Evolutionary conservation across 2,888 invertebrate genomes (phyloP), one percentile per base, ranked within the genome.

Genomic region (Artemia sp.): DNA sequence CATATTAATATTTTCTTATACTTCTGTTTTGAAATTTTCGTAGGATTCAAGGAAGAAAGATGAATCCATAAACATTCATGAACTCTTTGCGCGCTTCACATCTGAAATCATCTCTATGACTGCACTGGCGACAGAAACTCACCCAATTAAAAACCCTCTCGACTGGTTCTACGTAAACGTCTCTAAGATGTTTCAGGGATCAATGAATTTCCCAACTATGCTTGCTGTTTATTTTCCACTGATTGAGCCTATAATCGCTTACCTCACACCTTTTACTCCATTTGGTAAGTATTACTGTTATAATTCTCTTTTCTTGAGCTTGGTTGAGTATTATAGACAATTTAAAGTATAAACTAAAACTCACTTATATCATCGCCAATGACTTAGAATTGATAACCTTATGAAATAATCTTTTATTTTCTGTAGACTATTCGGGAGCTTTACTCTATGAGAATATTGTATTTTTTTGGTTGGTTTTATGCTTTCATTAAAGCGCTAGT

Each of bases 131-230:
- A 58, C 64, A 58, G 24, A n/a, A 24, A 58, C 64, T 58, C 14
- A 58, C 64, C 64, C 64, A 24, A 58, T 58, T 58, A 58, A 58
- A 58, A 58, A 58, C 64, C n/a, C n/a, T 9, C 9, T 58, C 14
- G 64, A 58, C 10, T 58, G 64, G 64, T 58, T 58, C 64, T 58
- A 58, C 64, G 64, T 58, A n/a, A 58, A n/a, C 14, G 64, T 58
- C 64, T 19, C 64, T n/a, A 19, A 58, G n/a, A 58, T 58, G 64
- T 58, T 58, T 58, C n/a, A 24, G 24, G 24, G 24, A 8, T 19
- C 64, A 24, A 58, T 58, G 64, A 58, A 58, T 10, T 58, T 58
- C 64, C 64, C 64, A 10, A 58, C 64, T n/a, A 58, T 58, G 64
- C 24, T 58, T 10, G 64, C 64, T 58, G 24, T 58, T 8, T 58